A percentile compares a stretch with the other conserved stretches of the same genome.
phyloP scores from a whole-genome alignment of 2,888 invertebrate genomes.

The Bursaphelenchus okinawaensis region DNA sequence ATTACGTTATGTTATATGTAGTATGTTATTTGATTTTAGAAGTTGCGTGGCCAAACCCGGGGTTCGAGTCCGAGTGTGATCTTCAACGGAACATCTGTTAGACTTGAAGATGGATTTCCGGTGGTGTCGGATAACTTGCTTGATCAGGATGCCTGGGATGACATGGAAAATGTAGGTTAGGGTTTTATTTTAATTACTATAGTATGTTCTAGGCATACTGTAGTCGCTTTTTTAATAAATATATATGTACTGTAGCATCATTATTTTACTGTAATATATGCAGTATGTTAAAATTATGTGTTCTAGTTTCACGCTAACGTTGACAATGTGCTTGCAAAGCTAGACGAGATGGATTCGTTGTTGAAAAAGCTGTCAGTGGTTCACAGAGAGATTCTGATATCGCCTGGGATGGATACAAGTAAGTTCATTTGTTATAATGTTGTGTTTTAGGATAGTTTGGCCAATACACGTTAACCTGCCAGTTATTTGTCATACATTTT shows the following conservation, averaged over 20 bases:
- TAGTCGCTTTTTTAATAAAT: too few relatives aligned
- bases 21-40: constrained; percentile 9
- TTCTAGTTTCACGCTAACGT: constrained; percentile 27
- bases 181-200: neutral
- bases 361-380: constrained; percentile 21
- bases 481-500: too few relatives aligned
- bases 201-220: too few relatives aligned
- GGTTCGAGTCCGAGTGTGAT: neutral
- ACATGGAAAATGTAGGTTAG: constrained; percentile 21
- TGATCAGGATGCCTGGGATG: constrained; percentile 14
- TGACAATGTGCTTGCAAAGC: constrained; percentile 2
- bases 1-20: too few relatives aligned
- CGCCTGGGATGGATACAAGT: neutral
- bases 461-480: too few relatives aligned
- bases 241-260: too few relatives aligned
- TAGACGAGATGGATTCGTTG: constrained; percentile 18
- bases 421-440: neutral
- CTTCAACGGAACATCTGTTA: neutral
- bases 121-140: constrained; percentile 9
- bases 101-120: constrained; percentile 10
- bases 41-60: neutral
- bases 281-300: neutral
- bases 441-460: too few relatives aligned
- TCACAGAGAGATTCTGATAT: constrained; percentile 26
- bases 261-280: too few relatives aligned